Percentiles rank a stretch among this genome's conserved stretches.
phyloP scores from a whole-genome alignment of 2,888 invertebrate species.

The Phasia obesa region DNA sequence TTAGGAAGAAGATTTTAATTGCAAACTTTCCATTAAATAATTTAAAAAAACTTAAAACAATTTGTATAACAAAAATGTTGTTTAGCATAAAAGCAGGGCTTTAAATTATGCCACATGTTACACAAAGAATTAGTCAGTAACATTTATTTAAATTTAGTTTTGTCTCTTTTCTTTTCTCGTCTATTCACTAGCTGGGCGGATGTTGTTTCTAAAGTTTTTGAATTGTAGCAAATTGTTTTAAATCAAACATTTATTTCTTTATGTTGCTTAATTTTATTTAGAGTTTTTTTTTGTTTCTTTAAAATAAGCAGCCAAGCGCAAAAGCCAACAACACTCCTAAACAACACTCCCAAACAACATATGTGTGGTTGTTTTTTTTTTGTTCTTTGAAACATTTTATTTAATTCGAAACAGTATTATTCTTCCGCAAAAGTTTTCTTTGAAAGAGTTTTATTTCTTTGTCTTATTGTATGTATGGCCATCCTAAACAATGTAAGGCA shows the following conservation, averaged over 20 bases:
- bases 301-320: constrained; percentile 57
- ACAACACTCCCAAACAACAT: constrained; percentile 48
- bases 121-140: constrained; percentile 12
- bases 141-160: not conserved
- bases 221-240: constrained; percentile 29
- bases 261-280: constrained; percentile 15
- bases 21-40: constrained; percentile 40
- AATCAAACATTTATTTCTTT: constrained; percentile 26
- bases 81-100: not conserved
- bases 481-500: not conserved
- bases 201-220: constrained; percentile 49
- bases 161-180: not conserved
- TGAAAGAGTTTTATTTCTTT: constrained; percentile 1
- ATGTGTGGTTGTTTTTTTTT: not conserved
- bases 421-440: constrained; percentile 56
- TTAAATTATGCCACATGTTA: constrained; percentile 8
- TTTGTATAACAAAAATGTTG: not conserved
- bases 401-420: constrained; percentile 45
- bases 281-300: constrained; percentile 8
- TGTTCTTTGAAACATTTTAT: constrained; percentile 27
- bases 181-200: too few relatives aligned
- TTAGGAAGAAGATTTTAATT: constrained; percentile 39
- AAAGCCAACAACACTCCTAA: constrained; percentile 59
- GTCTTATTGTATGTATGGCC: not conserved
- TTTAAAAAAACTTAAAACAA: not conserved